Base-by-base conservation (phyloP, 2,113 vertebrate species). In the Bubo scandiacus region DNA sequence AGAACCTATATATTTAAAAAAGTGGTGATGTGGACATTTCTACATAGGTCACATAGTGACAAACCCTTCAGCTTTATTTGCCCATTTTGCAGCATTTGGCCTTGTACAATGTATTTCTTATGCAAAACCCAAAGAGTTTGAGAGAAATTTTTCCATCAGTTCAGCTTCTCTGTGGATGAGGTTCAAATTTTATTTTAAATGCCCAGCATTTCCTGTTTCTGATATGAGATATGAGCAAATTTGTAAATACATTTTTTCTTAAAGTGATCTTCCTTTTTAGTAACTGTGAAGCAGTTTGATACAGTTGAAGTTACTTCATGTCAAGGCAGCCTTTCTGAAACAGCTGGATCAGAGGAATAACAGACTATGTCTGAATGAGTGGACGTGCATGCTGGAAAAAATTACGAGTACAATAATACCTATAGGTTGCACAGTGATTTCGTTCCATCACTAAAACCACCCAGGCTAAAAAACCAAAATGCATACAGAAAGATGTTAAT, bases 401-500 rank as follows among this genome's bases (percentile, higher is more conserved):
- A 42, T n/a, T 29, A 38, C 4, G 30, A 72, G 3, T 34, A 38
- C 51, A 36, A 23, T 34, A 71, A 32, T 59, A 71, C 21, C 45
- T 77, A 40, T 20, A 52, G 20, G 36, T 38, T 81, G 30, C 1
- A 2, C 19, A 45, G 18, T 42, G 47, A 80, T 93, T 91, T 85
- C 2, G 0, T 82, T 83, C 63, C 71, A 61, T 72, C 54, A 47
- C 54, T 61, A 47, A 95, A 92, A 58, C 89, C 54, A 94, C 5
- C 17, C 49, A 26, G 38, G 62, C 93, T 96, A 49, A 57, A 96
- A 90, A 65, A 63, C 40, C 0, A 1, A 94, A 96, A 97, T 62
- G 52, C 43, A 71, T n/a, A 65, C 42, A 79, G 87, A 97, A 98
- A 93, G 59, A 96, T 62, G 77, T 97, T 98, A 97, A 96, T 95